Conservation (phyloP, 1,140 invertebrate species). For the Drosophila triauraria region DNA sequence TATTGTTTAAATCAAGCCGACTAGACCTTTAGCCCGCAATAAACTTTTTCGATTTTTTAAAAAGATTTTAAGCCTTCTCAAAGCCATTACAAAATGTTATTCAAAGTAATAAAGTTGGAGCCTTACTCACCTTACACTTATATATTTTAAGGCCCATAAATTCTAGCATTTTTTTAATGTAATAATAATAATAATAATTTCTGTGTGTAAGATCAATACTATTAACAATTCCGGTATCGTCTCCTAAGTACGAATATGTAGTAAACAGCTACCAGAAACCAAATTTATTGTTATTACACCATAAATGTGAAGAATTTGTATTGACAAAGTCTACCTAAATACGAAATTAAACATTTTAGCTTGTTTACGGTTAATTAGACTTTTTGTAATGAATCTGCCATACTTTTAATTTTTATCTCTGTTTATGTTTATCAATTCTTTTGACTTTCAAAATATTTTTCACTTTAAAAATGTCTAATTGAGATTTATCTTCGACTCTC, state of each 20-base stretch:
- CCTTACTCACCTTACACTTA: not conserved
- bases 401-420: not conserved
- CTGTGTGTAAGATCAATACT: not conserved
- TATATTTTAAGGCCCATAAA: not conserved
- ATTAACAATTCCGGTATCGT: not conserved
- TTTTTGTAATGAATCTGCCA: too few species aligned
- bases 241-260: not conserved
- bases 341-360: not conserved
- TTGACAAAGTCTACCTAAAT: not conserved
- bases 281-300: not conserved
- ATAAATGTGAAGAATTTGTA: not conserved
- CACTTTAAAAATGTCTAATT: slow-evolving; percentile 4
- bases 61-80: not conserved
- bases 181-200: too few species aligned
- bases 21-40: too few species aligned
- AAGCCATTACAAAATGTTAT: not conserved
- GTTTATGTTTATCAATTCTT: not conserved
- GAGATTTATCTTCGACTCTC: not conserved
- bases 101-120: not conserved
- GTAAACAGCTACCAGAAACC: not conserved
- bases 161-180: not conserved
- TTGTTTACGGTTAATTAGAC: too few species aligned
- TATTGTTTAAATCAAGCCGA: not conserved
- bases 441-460: not conserved
- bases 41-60: not conserved